A percentile compares a stretch with the other conserved stretches of the same genome.
Conservation (phyloP, 2,888 invertebrate genomes). For the Protonemura montana region DNA sequence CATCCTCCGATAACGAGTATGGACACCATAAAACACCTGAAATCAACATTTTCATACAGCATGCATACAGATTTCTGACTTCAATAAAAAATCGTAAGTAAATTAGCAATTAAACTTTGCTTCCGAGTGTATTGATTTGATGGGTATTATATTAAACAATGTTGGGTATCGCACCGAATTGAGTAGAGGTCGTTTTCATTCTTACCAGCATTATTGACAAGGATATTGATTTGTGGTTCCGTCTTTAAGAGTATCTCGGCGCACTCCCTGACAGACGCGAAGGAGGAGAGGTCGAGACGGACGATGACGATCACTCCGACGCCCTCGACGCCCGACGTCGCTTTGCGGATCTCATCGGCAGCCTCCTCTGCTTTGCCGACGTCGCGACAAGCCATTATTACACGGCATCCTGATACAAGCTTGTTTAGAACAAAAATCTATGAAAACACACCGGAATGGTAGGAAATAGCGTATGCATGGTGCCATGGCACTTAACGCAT, state of each 20-base stretch:
- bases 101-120: not conserved
- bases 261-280: conserved; percentile 66
- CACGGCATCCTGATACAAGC: conserved; percentile 55
- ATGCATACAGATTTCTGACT: not conserved
- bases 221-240: conserved; percentile 52
- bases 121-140: not conserved
- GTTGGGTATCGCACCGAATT: conserved; percentile 42
- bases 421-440: not conserved
- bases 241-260: conserved; percentile 54
- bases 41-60: not conserved
- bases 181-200: too few relatives aligned
- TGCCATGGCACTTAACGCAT: too few relatives aligned
- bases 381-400: conserved; percentile 63
- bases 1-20: conserved; percentile 61
- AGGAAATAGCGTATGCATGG: too few relatives aligned
- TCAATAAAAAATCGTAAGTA: not conserved
- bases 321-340: conserved; percentile 51
- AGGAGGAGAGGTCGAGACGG: conserved; percentile 63
- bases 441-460: too few relatives aligned
- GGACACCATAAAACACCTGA: conserved; percentile 61
- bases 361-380: conserved; percentile 57
- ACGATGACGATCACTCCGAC: conserved; percentile 39
- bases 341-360: conserved; percentile 52
- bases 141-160: too few relatives aligned
- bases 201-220: conserved; percentile 50